Percentiles rank a stretch among this genome's conserved stretches.
Evolutionary conservation across 2,797 vertebrate genomes (phyloP).

Genomic region (Chromis chromis): DNA sequence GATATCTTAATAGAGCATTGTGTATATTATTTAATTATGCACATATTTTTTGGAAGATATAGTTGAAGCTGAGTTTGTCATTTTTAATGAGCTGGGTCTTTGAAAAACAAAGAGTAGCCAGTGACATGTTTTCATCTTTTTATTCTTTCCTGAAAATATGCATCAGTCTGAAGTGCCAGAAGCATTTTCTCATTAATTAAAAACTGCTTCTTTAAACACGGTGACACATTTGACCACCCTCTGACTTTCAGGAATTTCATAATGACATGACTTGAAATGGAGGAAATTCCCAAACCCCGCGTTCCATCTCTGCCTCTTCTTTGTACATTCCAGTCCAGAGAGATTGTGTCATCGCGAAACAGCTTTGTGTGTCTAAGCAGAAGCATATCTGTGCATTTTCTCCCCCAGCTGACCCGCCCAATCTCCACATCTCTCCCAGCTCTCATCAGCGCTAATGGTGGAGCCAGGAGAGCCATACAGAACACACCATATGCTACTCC

Average conservation of each 20-base stretch:
- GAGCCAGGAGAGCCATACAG: constrained; percentile 72
- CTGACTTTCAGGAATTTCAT: constrained; percentile 43
- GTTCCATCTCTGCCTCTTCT: constrained; percentile 3
- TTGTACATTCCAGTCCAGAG: constrained; percentile 32
- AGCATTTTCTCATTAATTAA: constrained; percentile 51
- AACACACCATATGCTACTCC: constrained; percentile 79
- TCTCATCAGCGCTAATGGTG: constrained; percentile 70
- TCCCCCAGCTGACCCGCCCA: constrained; percentile 51
- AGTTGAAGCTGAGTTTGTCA: constrained; percentile 27
- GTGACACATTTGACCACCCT: constrained; percentile 7
- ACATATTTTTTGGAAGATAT: neutral
- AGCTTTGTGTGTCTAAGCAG: constrained; percentile 36
- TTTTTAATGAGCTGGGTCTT: constrained; percentile 51
- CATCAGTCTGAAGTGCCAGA: constrained; percentile 14
- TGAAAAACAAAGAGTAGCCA: constrained; percentile 28
- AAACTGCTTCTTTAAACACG: constrained; percentile 27
- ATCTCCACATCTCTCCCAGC: constrained; percentile 51
- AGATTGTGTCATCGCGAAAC: constrained; percentile 13
- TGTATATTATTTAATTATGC: neutral
- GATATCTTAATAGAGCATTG: neutral
- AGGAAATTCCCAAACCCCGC: constrained; percentile 16
- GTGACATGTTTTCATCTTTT: constrained; percentile 17
- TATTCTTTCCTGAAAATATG: constrained; percentile 42
- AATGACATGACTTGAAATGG: constrained; percentile 47
- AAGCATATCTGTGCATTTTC: constrained; percentile 36